Evolutionary conservation across 2,113 vertebrate species (phyloP), one percentile per base, ranked within the genome.

Genomic region (Phoenicopterus ruber): DNA sequence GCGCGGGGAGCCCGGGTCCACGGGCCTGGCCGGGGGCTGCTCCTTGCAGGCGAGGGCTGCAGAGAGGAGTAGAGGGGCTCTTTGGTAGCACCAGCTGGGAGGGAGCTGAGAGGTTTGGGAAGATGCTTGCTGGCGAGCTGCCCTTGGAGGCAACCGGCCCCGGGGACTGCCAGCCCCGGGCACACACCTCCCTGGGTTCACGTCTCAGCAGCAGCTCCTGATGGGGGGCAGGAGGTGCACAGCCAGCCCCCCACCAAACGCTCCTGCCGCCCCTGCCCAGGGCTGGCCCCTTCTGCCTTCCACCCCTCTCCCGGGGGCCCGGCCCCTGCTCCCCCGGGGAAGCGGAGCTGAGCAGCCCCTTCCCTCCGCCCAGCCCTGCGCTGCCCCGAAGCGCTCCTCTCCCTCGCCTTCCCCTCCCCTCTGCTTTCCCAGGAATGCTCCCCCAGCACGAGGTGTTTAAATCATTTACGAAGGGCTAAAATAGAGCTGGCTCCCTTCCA

Each of bases 261-360:
- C 13, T 77, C 18, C 71, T 46, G 25, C 66, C 40, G 8, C 16
- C 38, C 32, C 71, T 58, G 36, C 61, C 55, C 59, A 18, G 36
- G 46, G 13, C 74, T 82, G 73, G 18, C 25, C 50, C 22, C 59
- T 83, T 36, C 50, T 52, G 65, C 86, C 34, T 50, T 34, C 31
- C 61, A 11, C 26, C 32, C 32, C 8, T 5, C 50, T 58, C 65
- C 28, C 7, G 9, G 8, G 34, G 46, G 21, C 31, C 11, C 8
- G 3, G 9, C 2, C 49, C 54, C 31, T 59, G n/a, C 10, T n/a
- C n/a, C 0, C 0, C 19, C 3, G 1, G 24, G 50, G 28, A 71
- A 34, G 42, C 47, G 47, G 26, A 78, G 54, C 50, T 29, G 3
- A 74, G 66, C 32, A 79, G 38, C 26, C 47, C 47, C 73, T 44